Conservation (phyloP, 2,888 invertebrate species). For the Petrophora chlorosata region DNA sequence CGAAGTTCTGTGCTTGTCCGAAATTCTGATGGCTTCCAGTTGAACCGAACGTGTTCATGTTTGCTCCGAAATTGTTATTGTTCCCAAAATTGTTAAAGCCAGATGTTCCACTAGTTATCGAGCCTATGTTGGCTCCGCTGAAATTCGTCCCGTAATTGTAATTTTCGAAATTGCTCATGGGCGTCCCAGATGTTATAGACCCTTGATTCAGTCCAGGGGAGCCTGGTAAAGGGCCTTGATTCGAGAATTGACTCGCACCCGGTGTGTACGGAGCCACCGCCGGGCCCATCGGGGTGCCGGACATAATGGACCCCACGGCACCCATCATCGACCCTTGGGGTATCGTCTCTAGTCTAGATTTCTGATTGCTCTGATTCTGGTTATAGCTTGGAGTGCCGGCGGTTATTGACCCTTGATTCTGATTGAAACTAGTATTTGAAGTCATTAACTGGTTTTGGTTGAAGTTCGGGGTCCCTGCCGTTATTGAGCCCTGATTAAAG, state of each 20-base stretch:
- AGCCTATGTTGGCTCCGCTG: conserved; percentile 1
- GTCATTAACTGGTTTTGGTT: conserved; percentile 6
- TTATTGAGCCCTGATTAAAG: conserved; percentile 17
- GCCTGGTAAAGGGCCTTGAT: neutral
- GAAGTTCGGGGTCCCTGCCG: conserved; percentile 4
- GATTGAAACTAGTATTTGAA: conserved; percentile 1
- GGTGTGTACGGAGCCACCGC: conserved; percentile 41
- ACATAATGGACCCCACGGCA: conserved; percentile 49
- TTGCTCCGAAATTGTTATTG: conserved; percentile 4
- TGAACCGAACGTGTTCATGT: conserved; percentile 5
- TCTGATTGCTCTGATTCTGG: conserved; percentile 49
- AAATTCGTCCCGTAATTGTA: conserved; percentile 12
- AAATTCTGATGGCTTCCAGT: conserved; percentile 12
- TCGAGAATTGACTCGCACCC: conserved; percentile 33
- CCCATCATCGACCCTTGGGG: conserved; percentile 65
- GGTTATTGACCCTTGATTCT: conserved; percentile 10
- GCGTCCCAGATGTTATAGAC: conserved; percentile 44
- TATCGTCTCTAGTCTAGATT: conserved; percentile 67
- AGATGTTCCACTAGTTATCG: neutral
- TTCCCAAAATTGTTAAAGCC: neutral
- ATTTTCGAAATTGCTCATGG: conserved; percentile 18
- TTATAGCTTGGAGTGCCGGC: conserved; percentile 11
- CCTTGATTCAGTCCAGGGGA: conserved; percentile 28
- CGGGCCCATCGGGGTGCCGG: conserved; percentile 40
- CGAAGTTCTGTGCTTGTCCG: conserved; percentile 9